phyloP scores from a whole-genome alignment of 2,113 vertebrate genomes.

The Mohoua ochrocephala region DNA sequence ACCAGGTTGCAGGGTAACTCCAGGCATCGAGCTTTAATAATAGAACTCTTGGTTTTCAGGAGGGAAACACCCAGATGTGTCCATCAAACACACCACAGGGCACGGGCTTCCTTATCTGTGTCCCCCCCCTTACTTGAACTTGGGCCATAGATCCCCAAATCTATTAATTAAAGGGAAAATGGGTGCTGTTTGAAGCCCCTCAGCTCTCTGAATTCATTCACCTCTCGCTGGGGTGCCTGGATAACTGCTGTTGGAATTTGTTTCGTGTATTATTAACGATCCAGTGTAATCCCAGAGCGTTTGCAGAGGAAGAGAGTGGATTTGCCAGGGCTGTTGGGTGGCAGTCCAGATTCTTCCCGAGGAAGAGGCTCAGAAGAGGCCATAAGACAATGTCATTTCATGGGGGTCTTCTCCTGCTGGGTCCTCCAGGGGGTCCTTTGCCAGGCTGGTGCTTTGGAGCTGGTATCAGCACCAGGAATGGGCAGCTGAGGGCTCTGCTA shows the following conservation, averaged over 20 bases:
- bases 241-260: background rate
- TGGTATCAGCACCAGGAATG: background rate
- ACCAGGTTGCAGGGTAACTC: background rate
- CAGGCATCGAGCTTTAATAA: background rate
- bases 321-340: background rate
- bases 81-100: background rate
- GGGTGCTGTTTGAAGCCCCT: background rate
- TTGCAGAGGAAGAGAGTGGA: background rate
- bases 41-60: background rate
- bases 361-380: background rate
- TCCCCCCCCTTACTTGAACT: background rate
- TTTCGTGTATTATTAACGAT: background rate
- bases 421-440: background rate
- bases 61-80: background rate
- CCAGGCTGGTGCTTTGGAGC: background rate
- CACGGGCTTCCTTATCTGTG: rapidly evolving
- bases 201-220: background rate
- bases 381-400: rapidly evolving
- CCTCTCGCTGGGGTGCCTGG: background rate
- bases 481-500: background rate
- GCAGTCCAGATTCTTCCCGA: rapidly evolving
- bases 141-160: background rate
- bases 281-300: background rate
- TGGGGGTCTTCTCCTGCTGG: background rate
- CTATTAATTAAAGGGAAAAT: background rate